Percentiles rank a stretch among this genome's conserved stretches.
phyloP scores from a whole-genome alignment of 2,888 invertebrate genomes.

The Catocala sponsa region DNA sequence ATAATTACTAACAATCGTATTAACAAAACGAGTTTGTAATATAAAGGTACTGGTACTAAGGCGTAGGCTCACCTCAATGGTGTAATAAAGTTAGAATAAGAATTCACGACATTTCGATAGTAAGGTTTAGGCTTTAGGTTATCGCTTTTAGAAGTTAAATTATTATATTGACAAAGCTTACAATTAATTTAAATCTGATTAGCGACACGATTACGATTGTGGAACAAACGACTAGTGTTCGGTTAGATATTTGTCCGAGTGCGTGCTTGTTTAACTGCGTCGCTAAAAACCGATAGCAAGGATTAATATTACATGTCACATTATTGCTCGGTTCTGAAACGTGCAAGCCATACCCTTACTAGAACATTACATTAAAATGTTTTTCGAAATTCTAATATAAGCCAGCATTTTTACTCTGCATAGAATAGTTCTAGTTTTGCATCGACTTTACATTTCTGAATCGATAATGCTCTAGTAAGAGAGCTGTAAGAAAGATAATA shows the following conservation, averaged over 20 bases:
- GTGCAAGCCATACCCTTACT: constrained; percentile 12
- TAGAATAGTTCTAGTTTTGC: no score
- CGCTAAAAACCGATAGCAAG: constrained; percentile 9
- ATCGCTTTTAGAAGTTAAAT: background rate
- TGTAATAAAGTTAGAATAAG: no score
- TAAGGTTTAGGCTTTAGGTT: background rate
- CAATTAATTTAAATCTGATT: background rate
- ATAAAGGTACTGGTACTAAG: no score
- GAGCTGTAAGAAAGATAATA: no score
- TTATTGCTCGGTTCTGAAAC: constrained; percentile 3
- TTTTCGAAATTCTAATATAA: no score
- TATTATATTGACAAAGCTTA: background rate
- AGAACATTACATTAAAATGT: no score
- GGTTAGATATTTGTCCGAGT: background rate
- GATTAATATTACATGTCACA: constrained; percentile 14
- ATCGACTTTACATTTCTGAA: no score
- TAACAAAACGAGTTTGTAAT: no score
- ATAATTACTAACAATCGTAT: no score
- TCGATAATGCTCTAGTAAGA: no score
- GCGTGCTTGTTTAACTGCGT: background rate
- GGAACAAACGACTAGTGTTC: background rate
- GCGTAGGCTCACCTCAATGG: no score
- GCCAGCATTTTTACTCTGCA: no score
- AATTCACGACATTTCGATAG: background rate
- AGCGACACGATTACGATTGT: constrained; percentile 5